Evolutionary conservation across 2,888 invertebrate species (phyloP).

Genomic region (Steinernema hermaphroditum): DNA sequence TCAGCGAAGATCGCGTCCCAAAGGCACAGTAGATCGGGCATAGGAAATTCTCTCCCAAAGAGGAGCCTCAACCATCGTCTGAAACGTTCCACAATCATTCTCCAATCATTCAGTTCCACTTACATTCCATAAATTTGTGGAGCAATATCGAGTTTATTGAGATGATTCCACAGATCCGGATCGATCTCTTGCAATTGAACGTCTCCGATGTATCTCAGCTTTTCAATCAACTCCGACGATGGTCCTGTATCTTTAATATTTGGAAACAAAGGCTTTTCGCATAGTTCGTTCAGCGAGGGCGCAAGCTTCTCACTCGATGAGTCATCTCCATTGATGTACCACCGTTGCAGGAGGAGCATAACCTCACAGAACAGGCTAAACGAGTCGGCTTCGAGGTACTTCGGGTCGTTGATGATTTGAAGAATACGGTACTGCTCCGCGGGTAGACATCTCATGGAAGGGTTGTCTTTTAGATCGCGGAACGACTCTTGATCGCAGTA

Average conservation of each 20-base stretch:
- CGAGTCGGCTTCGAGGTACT: slow-evolving; percentile 77
- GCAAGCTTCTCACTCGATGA: slow-evolving; percentile 8
- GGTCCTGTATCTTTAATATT: slow-evolving; percentile 45
- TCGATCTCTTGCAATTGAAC: slow-evolving; percentile 75
- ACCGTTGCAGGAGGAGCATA: slow-evolving; percentile 69
- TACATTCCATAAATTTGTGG: slow-evolving; percentile 84
- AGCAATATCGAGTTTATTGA: slow-evolving; percentile 78
- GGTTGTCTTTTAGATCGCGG: slow-evolving; percentile 73
- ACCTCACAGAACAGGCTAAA: slow-evolving; percentile 71
- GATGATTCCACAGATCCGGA: slow-evolving; percentile 73
- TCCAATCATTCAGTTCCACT: slow-evolving; percentile 47
- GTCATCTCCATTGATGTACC: slow-evolving; percentile 67
- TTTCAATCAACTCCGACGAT: slow-evolving; percentile 49
- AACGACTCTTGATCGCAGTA: slow-evolving; percentile 77
- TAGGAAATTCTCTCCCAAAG: slow-evolving; percentile 82
- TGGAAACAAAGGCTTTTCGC: slow-evolving; percentile 15
- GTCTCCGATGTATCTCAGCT: slow-evolving; percentile 68
- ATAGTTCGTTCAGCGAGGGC: neutral
- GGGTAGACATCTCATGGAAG: slow-evolving; percentile 66
- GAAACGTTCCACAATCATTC: slow-evolving; percentile 48
- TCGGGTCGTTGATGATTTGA: slow-evolving; percentile 74
- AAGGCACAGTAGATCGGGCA: slow-evolving; percentile 77
- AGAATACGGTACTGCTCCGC: slow-evolving; percentile 68
- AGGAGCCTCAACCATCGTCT: slow-evolving; percentile 82
- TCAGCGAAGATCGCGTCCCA: slow-evolving; percentile 85